Conservation (phyloP, 2,113 vertebrate genomes). For the Saccopteryx leptura region DNA sequence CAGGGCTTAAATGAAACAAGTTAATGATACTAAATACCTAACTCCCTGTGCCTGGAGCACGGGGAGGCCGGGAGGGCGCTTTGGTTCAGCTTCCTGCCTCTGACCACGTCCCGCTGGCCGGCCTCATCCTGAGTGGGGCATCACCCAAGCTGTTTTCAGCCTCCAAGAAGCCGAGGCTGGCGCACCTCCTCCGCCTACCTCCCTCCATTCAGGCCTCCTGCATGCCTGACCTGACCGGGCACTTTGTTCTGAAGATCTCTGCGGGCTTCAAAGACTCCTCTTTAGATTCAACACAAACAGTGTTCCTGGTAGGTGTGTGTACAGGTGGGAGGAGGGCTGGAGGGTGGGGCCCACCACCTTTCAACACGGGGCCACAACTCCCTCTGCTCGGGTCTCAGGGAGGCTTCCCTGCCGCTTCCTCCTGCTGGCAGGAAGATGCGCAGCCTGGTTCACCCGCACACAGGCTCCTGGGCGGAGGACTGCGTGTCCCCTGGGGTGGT, state of each 20-base stretch:
- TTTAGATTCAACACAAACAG: slow-evolving; percentile 56
- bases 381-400: neutral
- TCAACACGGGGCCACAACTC: neutral
- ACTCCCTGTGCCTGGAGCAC: neutral
- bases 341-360: neutral
- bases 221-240: slow-evolving; percentile 55
- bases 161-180: neutral
- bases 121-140: neutral
- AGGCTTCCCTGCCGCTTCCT: neutral
- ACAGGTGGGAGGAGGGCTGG: slow-evolving; percentile 41
- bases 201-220: neutral
- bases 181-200: neutral
- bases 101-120: neutral
- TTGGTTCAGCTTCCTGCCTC: neutral
- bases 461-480: neutral
- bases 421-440: rapidly evolving
- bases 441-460: neutral
- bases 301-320: slow-evolving; percentile 41
- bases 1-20: neutral
- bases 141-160: neutral
- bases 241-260: slow-evolving; percentile 61
- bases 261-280: slow-evolving; percentile 58
- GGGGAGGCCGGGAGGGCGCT: rapidly evolving
- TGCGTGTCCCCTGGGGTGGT: rapidly evolving
- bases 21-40: neutral